These are phyloP conservation scores for Heterodera filipjevi DNA, from an alignment of 2,888 invertebrate genomes.

Conservation along the genomic window DNA sequence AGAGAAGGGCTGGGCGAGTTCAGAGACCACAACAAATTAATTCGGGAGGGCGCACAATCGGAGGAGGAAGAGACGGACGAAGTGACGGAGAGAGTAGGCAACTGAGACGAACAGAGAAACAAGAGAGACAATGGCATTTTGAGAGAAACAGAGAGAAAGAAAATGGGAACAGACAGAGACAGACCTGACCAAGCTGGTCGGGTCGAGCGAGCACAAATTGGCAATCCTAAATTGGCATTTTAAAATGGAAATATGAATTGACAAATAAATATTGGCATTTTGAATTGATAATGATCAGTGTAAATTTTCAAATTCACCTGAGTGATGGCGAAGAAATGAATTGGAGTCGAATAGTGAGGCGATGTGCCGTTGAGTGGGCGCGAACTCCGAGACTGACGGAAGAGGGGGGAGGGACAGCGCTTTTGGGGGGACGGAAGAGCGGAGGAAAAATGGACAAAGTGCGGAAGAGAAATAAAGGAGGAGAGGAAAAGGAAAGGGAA, in stretches of 20 bases:
- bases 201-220: slow-evolving; percentile 16
- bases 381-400: neutral
- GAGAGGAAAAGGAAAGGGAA: neutral
- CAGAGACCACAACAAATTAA: slow-evolving; percentile 23
- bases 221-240: slow-evolving; percentile 12
- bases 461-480: neutral
- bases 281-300: neutral
- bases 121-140: too few relatives aligned
- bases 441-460: neutral
- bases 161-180: neutral
- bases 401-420: neutral
- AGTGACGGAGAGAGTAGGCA: neutral
- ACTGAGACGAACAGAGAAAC: neutral
- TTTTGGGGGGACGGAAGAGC: neutral
- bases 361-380: neutral
- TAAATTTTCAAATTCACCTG: slow-evolving; percentile 6
- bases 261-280: neutral
- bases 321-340: slow-evolving; percentile 4
- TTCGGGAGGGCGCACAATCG: slow-evolving; percentile 12
- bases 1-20: slow-evolving; percentile 20
- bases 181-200: slow-evolving; percentile 17
- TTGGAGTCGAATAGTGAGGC: slow-evolving; percentile 1
- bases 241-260: neutral
- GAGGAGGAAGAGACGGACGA: neutral
- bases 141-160: neutral